Conservation (phyloP, 2,113 vertebrate species). For the Petrocephalus zakoni region DNA sequence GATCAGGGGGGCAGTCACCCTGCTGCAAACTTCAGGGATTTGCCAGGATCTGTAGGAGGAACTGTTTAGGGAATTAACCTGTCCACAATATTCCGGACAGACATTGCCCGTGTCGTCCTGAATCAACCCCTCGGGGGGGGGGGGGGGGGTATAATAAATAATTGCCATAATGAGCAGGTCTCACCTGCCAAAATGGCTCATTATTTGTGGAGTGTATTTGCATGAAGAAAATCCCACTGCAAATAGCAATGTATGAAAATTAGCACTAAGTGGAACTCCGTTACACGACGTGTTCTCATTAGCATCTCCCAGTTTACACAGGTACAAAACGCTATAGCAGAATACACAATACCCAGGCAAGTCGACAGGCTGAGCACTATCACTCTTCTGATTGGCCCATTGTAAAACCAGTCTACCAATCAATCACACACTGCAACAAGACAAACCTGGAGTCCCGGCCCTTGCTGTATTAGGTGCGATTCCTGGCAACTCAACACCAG, state of each 20-base stretch:
- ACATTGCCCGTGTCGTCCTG: background rate
- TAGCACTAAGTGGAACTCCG: background rate
- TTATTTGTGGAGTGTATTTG: slow-evolving; percentile 6
- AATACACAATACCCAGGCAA: background rate
- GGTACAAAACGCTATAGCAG: background rate
- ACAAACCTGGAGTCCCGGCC: background rate
- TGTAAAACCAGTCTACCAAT: background rate
- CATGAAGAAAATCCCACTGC: background rate
- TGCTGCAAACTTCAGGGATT: background rate
- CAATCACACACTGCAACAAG: background rate
- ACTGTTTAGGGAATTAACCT: background rate
- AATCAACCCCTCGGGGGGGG: background rate
- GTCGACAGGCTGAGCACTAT: background rate
- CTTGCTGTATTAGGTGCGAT: background rate
- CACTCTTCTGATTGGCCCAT: background rate
- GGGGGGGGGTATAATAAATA: background rate
- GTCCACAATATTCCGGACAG: background rate
- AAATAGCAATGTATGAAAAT: background rate
- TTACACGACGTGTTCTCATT: background rate
- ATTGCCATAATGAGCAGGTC: background rate
- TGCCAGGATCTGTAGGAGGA: background rate
- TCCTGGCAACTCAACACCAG: background rate
- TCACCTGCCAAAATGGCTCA: background rate
- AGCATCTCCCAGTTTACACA: background rate
- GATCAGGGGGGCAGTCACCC: background rate